These are phyloP conservation scores for Spondyliosoma cantharus DNA, from an alignment of 2,797 vertebrate genomes.

Conservation along the genomic window DNA sequence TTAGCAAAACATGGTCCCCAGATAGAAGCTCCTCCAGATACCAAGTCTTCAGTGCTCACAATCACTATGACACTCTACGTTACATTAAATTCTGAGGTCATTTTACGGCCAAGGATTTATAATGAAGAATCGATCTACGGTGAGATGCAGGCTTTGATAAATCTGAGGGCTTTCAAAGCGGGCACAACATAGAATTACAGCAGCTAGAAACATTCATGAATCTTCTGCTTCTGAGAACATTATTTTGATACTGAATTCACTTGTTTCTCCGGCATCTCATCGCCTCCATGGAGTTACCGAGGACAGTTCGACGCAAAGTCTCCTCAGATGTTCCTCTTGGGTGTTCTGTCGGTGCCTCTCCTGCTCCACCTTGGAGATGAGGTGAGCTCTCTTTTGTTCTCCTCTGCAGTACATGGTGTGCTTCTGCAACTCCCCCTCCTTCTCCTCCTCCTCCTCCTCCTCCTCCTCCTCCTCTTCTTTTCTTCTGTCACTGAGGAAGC, in stretches of 20 bases:
- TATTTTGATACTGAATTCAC: not conserved
- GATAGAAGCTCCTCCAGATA: constrained; percentile 5
- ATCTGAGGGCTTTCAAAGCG: not conserved
- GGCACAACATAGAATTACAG: not conserved
- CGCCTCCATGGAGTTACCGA: not conserved
- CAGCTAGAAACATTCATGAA: not conserved
- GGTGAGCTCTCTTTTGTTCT: constrained; percentile 70
- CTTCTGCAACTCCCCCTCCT: constrained; percentile 73
- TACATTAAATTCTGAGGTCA: not conserved
- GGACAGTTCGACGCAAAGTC: constrained; percentile 1
- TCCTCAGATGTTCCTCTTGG: constrained; percentile 5
- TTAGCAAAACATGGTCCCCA: not conserved
- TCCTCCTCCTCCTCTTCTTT: constrained; percentile 69
- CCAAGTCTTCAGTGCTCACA: not conserved
- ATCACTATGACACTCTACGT: not conserved
- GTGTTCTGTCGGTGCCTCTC: constrained; percentile 26
- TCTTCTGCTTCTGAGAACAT: not conserved
- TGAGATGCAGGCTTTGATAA: not conserved
- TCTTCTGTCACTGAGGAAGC: constrained; percentile 77
- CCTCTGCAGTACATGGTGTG: constrained; percentile 74
- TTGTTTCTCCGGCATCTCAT: not conserved
- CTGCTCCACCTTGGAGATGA: constrained; percentile 55
- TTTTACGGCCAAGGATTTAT: not conserved
- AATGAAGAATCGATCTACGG: not conserved
- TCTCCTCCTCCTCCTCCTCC: constrained; percentile 54